Evolutionary conservation across 2,797 vertebrate species (phyloP), one percentile per base, ranked within the genome.

Genomic region (Lerista edwardsae): DNA sequence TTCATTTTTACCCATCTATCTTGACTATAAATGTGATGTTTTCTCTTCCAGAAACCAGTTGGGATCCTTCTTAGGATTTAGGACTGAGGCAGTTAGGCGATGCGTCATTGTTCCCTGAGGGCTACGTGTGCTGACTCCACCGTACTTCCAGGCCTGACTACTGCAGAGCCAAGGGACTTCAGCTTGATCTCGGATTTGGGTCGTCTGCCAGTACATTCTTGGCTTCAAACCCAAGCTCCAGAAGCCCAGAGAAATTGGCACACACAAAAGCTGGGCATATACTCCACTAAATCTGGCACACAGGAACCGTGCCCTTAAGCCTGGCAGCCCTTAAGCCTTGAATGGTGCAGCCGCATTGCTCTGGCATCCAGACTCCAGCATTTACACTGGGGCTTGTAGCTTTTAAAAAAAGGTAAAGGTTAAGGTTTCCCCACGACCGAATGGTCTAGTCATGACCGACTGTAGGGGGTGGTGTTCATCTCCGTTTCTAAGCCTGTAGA

Each of bases 331-430:
- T 77, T 82, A 86, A 82, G 84, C 79, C 65, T 47, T 90, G 55
- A 84, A 80, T 81, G 31, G 71, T 80, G n/a, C 55, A 84, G 67
- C 41, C 14, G 1, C 61, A 75, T 4, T 79, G 51, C 65, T 91
- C 71, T 69, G 55, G 2, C 62, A 84, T 57, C 65, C 44, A 86
- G 89, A 91, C 71, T 21, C 44, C 78, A 76, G 82, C 82, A 76
- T 80, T 87, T 84, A 80, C 47, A 84, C 65, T 34, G n/a, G 69
- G 71, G 36, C 7, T 77, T 90, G 84, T 55, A 80, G 47, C 83
- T 71, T 79, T 27, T 21, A 82, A n/a, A n/a, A n/a, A n/a, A n/a
- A n/a, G n/a, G n/a, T n/a, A n/a, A n/a, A n/a, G n/a, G n/a, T n/a
- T n/a, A n/a, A n/a, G n/a, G n/a, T n/a, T n/a, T n/a, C n/a, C n/a